Evolutionary conservation across 2,888 invertebrate species (phyloP).

Genomic region (Zonitis immaculata): DNA sequence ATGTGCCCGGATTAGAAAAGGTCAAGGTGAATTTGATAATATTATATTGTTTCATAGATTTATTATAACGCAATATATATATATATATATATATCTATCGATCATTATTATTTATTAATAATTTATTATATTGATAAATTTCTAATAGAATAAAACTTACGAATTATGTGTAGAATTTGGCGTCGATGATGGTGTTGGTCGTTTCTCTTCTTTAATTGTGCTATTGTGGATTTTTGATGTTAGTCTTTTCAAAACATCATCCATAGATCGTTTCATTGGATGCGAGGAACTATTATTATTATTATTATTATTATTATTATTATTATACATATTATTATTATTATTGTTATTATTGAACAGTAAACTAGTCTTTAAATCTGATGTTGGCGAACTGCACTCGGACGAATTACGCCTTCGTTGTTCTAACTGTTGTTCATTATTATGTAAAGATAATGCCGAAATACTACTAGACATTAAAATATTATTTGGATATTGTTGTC

Average conservation of each 20-base stretch:
- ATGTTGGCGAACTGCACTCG: slow-evolving; percentile 69
- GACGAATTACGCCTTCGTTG: slow-evolving; percentile 54
- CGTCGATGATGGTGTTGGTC: slow-evolving; percentile 66
- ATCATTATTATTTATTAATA: too few species aligned
- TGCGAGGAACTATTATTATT: slow-evolving; percentile 56
- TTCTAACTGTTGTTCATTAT: slow-evolving; percentile 47
- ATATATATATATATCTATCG: too few species aligned
- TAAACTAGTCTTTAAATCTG: slow-evolving; percentile 59
- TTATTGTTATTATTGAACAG: slow-evolving; percentile 55
- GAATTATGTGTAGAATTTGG: slow-evolving; percentile 50
- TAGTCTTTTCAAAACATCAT: slow-evolving; percentile 80
- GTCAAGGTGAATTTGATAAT: slow-evolving; percentile 29
- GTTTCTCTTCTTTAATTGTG: slow-evolving; percentile 66
- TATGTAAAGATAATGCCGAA: slow-evolving; percentile 52
- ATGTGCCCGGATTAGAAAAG: slow-evolving; percentile 23
- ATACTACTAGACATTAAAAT: slow-evolving; percentile 41
- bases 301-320: too few species aligned
- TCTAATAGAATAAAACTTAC: too few species aligned
- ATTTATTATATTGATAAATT: too few species aligned
- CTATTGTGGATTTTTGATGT: slow-evolving; percentile 82
- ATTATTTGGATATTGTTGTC: slow-evolving; percentile 10
- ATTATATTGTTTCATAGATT: slow-evolving; percentile 7
- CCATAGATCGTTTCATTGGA: slow-evolving; percentile 77
- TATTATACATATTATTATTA: slow-evolving; percentile 62
- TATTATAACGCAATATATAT: slow-evolving; percentile 10